phyloP scores from a whole-genome alignment of 2,797 vertebrate genomes.

The Podarcis siculus region DNA sequence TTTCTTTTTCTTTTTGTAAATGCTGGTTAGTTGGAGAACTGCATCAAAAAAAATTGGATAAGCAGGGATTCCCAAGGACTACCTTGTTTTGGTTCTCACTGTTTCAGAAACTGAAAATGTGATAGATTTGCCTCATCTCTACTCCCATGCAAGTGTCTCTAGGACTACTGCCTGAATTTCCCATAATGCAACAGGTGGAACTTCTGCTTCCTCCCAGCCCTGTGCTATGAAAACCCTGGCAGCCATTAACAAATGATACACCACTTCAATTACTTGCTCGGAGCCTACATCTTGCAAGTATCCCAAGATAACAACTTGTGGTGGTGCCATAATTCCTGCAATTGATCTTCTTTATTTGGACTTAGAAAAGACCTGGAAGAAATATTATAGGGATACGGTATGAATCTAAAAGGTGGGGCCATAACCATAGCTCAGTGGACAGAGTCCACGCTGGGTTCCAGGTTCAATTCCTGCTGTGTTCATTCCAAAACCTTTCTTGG shows the following conservation, averaged over 20 bases:
- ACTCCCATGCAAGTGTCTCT: no score
- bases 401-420: not conserved
- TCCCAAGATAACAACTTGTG: slow-evolving; percentile 3
- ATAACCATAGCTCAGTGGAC: not conserved
- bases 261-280: not conserved
- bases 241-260: slow-evolving; percentile 7
- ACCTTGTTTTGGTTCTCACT: no score
- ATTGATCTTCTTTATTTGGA: not conserved
- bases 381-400: no score
- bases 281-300: not conserved
- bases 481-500: not conserved
- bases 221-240: not conserved
- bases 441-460: not conserved
- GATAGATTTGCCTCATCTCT: no score
- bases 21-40: no score
- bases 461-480: not conserved
- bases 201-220: not conserved
- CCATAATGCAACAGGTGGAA: not conserved
- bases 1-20: no score
- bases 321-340: not conserved
- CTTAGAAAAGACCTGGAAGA: not conserved
- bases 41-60: no score
- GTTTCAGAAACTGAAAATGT: no score
- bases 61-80: no score
- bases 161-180: not conserved